These are phyloP conservation scores for Onthophagus sagittarius DNA, from an alignment of 2,888 invertebrate species.

Conservation along the genomic window DNA sequence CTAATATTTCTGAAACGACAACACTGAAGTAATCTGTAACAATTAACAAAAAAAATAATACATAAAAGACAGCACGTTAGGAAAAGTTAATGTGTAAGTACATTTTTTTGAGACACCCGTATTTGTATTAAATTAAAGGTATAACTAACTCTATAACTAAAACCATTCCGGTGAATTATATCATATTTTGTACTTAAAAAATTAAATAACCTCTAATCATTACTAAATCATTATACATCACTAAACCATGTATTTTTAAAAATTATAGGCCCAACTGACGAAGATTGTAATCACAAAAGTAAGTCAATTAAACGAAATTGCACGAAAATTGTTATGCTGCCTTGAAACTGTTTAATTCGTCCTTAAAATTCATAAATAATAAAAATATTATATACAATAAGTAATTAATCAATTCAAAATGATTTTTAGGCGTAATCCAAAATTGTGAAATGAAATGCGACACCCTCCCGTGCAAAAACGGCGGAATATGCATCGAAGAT, in stretches of 20 bases:
- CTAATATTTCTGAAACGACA: too few relatives aligned
- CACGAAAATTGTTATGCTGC: background rate
- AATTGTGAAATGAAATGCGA: slow-evolving; percentile 90
- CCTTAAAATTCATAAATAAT: background rate
- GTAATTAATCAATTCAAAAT: slow-evolving; percentile 46
- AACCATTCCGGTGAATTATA: too few relatives aligned
- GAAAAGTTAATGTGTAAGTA: too few relatives aligned
- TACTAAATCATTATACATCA: too few relatives aligned
- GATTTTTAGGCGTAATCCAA: slow-evolving; percentile 63
- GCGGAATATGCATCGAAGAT: slow-evolving; percentile 83
- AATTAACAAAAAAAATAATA: too few relatives aligned
- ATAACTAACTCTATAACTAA: too few relatives aligned
- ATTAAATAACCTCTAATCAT: too few relatives aligned
- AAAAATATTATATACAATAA: background rate
- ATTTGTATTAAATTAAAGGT: too few relatives aligned
- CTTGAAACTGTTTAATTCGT: background rate
- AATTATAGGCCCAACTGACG: background rate
- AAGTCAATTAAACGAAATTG: background rate
- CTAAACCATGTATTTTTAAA: background rate
- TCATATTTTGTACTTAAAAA: too few relatives aligned
- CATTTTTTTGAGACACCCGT: too few relatives aligned
- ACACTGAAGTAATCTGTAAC: too few relatives aligned
- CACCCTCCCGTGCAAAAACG: slow-evolving; percentile 80
- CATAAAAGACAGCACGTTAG: too few relatives aligned
- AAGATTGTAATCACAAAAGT: background rate